Evolutionary conservation across 2,797 vertebrate genomes (phyloP).

Genomic region (Premnoplex brunnescens): DNA sequence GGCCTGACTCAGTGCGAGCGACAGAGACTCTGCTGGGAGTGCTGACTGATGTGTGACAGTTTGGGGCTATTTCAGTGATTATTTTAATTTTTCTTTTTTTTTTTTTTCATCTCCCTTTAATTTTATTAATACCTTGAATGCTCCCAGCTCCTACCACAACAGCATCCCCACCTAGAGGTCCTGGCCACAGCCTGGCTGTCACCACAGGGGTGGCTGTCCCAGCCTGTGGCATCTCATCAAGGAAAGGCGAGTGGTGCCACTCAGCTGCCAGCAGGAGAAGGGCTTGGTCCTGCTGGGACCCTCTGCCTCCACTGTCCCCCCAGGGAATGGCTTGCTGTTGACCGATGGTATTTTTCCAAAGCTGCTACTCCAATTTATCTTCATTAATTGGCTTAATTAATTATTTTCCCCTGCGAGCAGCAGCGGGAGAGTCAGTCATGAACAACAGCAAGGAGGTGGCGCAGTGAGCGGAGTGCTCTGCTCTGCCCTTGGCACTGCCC

Average conservation of each 20-base stretch:
- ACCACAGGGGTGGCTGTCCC: neutral
- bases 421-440: neutral
- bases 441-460: neutral
- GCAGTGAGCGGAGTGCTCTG: rapidly evolving
- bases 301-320: rapidly evolving
- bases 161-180: neutral
- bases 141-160: neutral
- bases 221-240: neutral
- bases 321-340: neutral
- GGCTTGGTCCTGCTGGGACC: neutral
- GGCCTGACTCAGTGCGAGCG: neutral
- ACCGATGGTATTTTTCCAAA: conserved; percentile 30
- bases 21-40: neutral
- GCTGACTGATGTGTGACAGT: neutral
- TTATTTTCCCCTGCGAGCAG: neutral
- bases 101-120: neutral
- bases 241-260: rapidly evolving
- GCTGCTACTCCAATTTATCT: conserved; percentile 18
- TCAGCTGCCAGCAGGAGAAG: neutral
- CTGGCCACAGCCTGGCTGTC: neutral
- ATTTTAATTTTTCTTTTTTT: neutral
- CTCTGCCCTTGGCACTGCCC: rapidly evolving
- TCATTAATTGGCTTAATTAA: conserved; percentile 39
- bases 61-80: neutral
- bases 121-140: neutral